These are phyloP conservation scores for Neoniphon sammara DNA, from an alignment of 2,797 vertebrate genomes.

Conservation along the genomic window DNA sequence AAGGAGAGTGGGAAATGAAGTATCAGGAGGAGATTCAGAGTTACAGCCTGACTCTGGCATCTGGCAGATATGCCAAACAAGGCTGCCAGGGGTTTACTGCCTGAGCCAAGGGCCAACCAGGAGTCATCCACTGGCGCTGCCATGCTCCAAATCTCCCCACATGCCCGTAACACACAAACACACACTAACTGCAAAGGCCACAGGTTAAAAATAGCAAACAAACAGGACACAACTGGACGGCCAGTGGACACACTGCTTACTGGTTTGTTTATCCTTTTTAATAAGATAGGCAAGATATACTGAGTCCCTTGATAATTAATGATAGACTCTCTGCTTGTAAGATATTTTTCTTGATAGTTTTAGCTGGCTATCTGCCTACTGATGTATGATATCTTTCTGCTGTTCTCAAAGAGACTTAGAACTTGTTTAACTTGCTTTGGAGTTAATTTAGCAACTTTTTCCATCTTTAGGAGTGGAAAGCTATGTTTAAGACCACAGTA, in stretches of 20 bases:
- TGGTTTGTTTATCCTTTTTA: conserved; percentile 62
- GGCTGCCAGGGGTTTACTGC: conserved; percentile 21
- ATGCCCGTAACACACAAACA: conserved; percentile 63
- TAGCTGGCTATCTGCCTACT: not conserved
- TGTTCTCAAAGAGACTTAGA: not conserved
- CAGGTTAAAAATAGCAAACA: conserved; percentile 82
- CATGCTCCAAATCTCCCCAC: conserved; percentile 48
- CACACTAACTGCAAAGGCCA: conserved; percentile 81
- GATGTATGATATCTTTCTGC: not conserved
- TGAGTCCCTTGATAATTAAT: not conserved
- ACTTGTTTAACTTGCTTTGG: not conserved
- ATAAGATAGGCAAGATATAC: not conserved
- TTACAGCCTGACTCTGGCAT: conserved; percentile 6
- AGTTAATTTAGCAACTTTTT: not conserved
- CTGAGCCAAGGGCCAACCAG: conserved; percentile 49
- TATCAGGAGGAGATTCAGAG: conserved; percentile 14
- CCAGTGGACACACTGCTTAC: conserved; percentile 53
- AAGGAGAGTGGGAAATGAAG: conserved; percentile 4
- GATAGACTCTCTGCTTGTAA: not conserved
- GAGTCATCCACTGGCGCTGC: conserved; percentile 51
- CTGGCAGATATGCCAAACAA: conserved; percentile 18
- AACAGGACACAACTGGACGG: conserved; percentile 71
- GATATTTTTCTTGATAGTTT: conserved; percentile 6
- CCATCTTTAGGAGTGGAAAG: not conserved
- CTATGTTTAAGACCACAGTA: conserved; percentile 7